Base-by-base conservation (phyloP, 1,140 invertebrate species). In the Eciton burchellii region DNA sequence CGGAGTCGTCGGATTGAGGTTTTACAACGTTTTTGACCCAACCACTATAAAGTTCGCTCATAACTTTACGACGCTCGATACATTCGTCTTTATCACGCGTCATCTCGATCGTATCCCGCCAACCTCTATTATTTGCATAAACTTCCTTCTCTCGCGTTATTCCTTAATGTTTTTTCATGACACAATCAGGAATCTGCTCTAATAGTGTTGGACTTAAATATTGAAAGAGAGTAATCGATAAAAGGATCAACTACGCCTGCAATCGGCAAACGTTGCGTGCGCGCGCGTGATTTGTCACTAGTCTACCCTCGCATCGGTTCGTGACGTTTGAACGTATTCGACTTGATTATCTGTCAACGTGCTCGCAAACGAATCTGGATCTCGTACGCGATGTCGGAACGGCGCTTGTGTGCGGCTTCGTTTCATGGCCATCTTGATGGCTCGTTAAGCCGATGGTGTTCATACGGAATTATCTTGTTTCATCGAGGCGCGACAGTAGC, bases 381-480 rank as follows among this genome's bases (percentile, higher is more conserved):
- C 12, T 0, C 1, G 6, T 41, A 57, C 52, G n/a, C 11, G 19
- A n/a, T 21, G 1, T 8, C 14, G 52, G 35, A 41, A 72, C 11
- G n/a, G 26, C 21, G 4, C 29, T 72, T 59, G 29, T 35, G 14
- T 35, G 35, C 35, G 35, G 35, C 35, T 57, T 71, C 52, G 29
- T 71, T 19, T 72, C 35, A 43, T 72, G 26, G 52, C n/a, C 21
- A 77, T 47, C 76, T 71, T 72, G 81, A 86, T 86, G 54, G 63
- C 9, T 86, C 68, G 63, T 84, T 85, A 83, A 81, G 62, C 56
- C 56, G 47, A 62, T 63, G 63, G 56, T 86, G 83, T 90, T 91
- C 85, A 91, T 90, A 81, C 82, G 74, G 62, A 89, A 88, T 88
- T 86, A 91, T 91, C 84, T 89, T 74, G 77, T 88, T 87, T 73